Percentiles rank a stretch among this genome's conserved stretches.
Conservation (phyloP, 2,797 vertebrate species). For the Anguilla anguilla region DNA sequence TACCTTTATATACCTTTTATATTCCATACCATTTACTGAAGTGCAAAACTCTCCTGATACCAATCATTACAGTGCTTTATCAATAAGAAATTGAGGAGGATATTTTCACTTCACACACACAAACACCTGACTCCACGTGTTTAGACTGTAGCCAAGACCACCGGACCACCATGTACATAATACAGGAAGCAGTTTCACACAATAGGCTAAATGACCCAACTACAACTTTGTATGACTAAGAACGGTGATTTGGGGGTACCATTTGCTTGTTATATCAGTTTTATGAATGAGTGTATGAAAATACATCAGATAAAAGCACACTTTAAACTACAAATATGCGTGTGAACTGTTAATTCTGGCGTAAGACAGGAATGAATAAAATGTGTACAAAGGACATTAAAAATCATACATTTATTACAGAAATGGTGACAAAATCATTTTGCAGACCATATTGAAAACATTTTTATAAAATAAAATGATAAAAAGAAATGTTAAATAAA, state of each 20-base stretch:
- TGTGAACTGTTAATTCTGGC: background rate
- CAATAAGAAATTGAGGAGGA: background rate
- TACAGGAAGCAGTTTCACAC: background rate
- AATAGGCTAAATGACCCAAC: background rate
- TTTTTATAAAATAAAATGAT: background rate
- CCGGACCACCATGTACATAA: background rate
- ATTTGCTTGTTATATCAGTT: background rate
- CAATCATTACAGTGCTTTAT: background rate
- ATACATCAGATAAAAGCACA: background rate
- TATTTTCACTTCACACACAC: background rate
- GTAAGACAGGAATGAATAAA: background rate
- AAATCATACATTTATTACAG: background rate
- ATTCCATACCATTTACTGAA: background rate
- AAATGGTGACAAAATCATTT: background rate
- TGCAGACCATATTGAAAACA: background rate
- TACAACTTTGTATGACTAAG: background rate
- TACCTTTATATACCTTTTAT: background rate
- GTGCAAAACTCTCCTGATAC: background rate
- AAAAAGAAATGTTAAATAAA: background rate
- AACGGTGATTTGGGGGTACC: background rate
- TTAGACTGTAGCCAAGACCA: background rate
- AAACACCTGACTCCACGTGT: background rate
- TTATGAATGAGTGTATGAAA: background rate
- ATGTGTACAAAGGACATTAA: background rate
- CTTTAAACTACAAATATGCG: background rate